Evolutionary conservation across 2,888 invertebrate species (phyloP), one percentile per base, ranked within the genome.

Genomic region (Xanthostigma xanthostigma): DNA sequence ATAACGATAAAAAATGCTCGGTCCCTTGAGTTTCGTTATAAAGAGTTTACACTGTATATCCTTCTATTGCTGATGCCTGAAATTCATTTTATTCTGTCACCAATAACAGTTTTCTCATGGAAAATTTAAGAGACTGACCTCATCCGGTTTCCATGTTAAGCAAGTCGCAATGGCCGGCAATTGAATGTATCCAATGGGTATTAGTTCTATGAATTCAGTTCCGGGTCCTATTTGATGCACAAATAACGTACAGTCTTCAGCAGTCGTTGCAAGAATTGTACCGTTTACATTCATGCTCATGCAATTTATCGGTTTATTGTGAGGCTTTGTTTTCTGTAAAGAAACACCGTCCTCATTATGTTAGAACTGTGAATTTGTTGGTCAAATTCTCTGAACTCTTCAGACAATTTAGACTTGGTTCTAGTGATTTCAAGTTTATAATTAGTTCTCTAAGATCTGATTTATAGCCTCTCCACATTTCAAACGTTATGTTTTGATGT

Each of bases 201-300:
- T 57, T 44, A 88, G 56, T 2, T 58, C 58, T 1, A 67, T 59
- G 46, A 73, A 70, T 1, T 58, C 53, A 10, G 62, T 61, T 1
- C 56, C 51, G 2, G 41, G 45, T 41, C 58, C 47, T 13, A 85
- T 53, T 36, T 67, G 60, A 58, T 81, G 84, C 48, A 82, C 67
- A 57, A 87, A 88, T 53, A 86, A 73, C 1, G 82, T 82, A 11
- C 64, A 67, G 60, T 89, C 88, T 51, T 73, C 68, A 2, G 81
- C 75, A 9, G 78, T 79, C 0, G 80, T 82, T 1, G 85, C 74
- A 9, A 88, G 60, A 44, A 84, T 50, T 0, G 71, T 75, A 10
- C 73, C 69, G 11, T 64, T 54, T 0, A 66, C 58, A 60, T 84
- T 84, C 13, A 83, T 64, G 1, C 74, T 68, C 62, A 86, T 73